A percentile compares a stretch with the other conserved stretches of the same genome.
Conservation (phyloP, 1,140 invertebrate genomes). For the Drosophila persimilis region DNA sequence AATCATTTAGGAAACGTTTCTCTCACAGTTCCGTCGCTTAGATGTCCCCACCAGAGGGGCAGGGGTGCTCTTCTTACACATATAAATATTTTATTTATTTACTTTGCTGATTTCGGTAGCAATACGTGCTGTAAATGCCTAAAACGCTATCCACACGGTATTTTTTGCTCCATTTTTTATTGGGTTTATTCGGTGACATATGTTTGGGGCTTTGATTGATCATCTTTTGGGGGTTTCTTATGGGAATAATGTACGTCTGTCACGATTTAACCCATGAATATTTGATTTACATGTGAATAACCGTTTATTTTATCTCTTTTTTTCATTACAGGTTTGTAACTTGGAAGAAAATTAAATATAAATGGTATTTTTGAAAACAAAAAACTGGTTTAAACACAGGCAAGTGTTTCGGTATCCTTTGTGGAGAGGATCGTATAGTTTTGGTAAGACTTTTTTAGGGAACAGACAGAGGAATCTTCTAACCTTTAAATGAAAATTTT, state of each 20-base stretch:
- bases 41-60: background rate
- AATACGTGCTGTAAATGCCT: slow-evolving; percentile 66
- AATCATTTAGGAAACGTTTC: slow-evolving; percentile 72
- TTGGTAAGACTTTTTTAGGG: no score
- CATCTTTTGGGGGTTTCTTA: background rate
- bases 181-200: slow-evolving; percentile 46
- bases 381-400: no score
- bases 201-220: slow-evolving; percentile 31
- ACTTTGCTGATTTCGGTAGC: slow-evolving; percentile 65
- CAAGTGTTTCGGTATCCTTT: no score
- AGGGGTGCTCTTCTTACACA: slow-evolving; percentile 6
- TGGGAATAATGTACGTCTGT: background rate
- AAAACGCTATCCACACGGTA: slow-evolving; percentile 38
- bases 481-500: no score
- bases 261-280: background rate
- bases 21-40: slow-evolving; percentile 53
- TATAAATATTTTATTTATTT: slow-evolving; percentile 80
- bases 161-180: slow-evolving; percentile 28
- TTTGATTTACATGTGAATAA: background rate
- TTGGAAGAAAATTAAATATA: no score
- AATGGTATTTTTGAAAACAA: no score
- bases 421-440: no score
- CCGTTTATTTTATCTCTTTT: background rate
- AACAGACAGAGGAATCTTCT: no score
- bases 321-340: slow-evolving; percentile 46